A percentile compares a stretch with the other conserved stretches of the same genome.
Evolutionary conservation across 2,113 vertebrate species (phyloP).

Genomic region (Cranoglanis bouderius): DNA sequence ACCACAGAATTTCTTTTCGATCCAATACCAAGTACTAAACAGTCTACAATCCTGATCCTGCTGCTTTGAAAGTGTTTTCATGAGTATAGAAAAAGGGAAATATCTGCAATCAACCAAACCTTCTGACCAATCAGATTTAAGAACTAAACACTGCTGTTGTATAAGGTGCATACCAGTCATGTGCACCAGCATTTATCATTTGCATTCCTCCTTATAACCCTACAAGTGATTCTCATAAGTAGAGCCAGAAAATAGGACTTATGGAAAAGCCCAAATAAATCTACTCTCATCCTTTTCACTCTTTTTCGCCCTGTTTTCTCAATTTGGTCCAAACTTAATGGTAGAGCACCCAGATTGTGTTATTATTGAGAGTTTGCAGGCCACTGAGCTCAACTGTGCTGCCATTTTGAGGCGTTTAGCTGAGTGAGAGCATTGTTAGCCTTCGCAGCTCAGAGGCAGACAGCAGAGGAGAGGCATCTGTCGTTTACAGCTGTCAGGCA

Average conservation of each 20-base stretch:
- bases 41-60: background rate
- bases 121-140: background rate
- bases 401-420: conserved; percentile 36
- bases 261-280: background rate
- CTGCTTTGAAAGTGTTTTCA: background rate
- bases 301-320: background rate
- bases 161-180: background rate
- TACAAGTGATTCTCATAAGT: background rate
- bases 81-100: too few relatives aligned
- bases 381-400: conserved; percentile 31
- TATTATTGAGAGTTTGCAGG: conserved; percentile 13
- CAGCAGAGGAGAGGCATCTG: conserved; percentile 50
- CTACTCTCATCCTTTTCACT: background rate
- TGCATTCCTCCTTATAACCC: background rate
- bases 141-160: background rate
- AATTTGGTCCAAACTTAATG: background rate
- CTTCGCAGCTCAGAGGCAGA: conserved; percentile 33
- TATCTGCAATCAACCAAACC: background rate
- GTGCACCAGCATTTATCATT: background rate
- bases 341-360: conserved; percentile 4
- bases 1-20: background rate
- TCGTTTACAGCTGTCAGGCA: conserved; percentile 49
- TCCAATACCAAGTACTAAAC: background rate
- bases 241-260: background rate
- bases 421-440: conserved; percentile 42